Evolutionary conservation across 1,140 invertebrate genomes (phyloP).

Genomic region (Aleiodes sp.): DNA sequence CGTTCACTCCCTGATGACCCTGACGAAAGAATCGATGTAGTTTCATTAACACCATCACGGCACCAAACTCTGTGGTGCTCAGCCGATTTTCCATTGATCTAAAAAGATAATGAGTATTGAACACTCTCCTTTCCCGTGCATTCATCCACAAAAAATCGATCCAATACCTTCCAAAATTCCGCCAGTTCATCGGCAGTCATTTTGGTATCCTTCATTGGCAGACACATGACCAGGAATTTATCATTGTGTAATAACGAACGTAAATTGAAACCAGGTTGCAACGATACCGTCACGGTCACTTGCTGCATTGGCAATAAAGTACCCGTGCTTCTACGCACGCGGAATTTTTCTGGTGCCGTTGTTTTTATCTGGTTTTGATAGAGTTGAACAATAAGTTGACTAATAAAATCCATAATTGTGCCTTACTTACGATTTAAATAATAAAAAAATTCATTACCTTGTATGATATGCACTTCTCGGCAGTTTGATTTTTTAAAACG

Average conservation of each 20-base stretch:
- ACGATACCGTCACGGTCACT: slow-evolving; percentile 65
- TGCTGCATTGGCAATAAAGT: slow-evolving; percentile 69
- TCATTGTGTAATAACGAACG: slow-evolving; percentile 69
- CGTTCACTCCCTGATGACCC: slow-evolving; percentile 35
- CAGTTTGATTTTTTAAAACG: slow-evolving; percentile 73
- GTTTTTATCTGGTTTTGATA: slow-evolving; percentile 81
- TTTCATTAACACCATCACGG: slow-evolving; percentile 51
- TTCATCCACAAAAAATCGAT: slow-evolving; percentile 6
- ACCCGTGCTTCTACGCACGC: slow-evolving; percentile 86
- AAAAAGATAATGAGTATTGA: slow-evolving; percentile 34
- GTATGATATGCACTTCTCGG: slow-evolving; percentile 74
- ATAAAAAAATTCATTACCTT: slow-evolving; percentile 67
- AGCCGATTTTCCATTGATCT: slow-evolving; percentile 55
- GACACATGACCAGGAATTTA: slow-evolving; percentile 78
- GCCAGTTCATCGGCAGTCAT: slow-evolving; percentile 63
- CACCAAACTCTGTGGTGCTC: slow-evolving; percentile 66
- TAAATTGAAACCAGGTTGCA: slow-evolving; percentile 68
- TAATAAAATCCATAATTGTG: slow-evolving; percentile 13
- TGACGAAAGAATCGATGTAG: slow-evolving; percentile 29
- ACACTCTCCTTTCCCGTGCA: slow-evolving; percentile 13
- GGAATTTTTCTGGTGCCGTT: slow-evolving; percentile 85
- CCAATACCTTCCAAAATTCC: slow-evolving; percentile 73
- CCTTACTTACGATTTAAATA: background rate
- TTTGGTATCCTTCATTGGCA: slow-evolving; percentile 66
- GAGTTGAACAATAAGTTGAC: slow-evolving; percentile 37